A percentile compares a stretch with the other conserved stretches of the same genome.
phyloP scores from a whole-genome alignment of 2,888 invertebrate genomes.

The Aphidoletes aphidimyza region DNA sequence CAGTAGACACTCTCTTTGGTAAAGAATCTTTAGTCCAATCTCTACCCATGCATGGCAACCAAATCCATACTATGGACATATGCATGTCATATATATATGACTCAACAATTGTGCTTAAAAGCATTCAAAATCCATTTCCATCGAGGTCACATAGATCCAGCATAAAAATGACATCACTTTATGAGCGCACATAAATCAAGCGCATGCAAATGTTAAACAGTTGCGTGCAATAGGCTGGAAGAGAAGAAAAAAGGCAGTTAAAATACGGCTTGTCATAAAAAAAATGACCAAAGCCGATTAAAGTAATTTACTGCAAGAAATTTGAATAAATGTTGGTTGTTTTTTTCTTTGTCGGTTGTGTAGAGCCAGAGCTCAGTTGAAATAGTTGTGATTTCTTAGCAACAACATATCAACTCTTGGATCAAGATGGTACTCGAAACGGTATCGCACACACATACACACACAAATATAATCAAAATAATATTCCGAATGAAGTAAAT shows the following conservation, averaged over 20 bases:
- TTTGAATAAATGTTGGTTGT: no score
- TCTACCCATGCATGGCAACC: background rate
- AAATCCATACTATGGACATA: no score
- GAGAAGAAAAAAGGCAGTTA: background rate
- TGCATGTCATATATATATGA: no score
- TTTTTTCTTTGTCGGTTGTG: background rate
- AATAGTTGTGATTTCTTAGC: background rate
- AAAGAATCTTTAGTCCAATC: no score
- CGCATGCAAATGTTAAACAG: background rate
- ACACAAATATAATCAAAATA: no score
- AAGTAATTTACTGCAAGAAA: constrained; percentile 44
- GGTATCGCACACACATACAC: no score
- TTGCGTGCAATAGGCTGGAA: background rate
- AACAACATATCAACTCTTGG: no score
- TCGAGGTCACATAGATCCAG: background rate
- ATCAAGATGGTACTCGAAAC: no score
- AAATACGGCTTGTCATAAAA: background rate
- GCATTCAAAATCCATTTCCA: background rate
- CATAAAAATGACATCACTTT: constrained; percentile 32
- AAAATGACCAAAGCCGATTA: constrained; percentile 34
- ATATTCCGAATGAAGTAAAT: no score
- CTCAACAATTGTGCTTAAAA: background rate
- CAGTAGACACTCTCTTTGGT: background rate
- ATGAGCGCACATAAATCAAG: background rate
- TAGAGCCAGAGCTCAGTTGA: background rate